These are phyloP conservation scores for Miltochrista miniata DNA, from an alignment of 2,888 invertebrate genomes.

Conservation along the genomic window DNA sequence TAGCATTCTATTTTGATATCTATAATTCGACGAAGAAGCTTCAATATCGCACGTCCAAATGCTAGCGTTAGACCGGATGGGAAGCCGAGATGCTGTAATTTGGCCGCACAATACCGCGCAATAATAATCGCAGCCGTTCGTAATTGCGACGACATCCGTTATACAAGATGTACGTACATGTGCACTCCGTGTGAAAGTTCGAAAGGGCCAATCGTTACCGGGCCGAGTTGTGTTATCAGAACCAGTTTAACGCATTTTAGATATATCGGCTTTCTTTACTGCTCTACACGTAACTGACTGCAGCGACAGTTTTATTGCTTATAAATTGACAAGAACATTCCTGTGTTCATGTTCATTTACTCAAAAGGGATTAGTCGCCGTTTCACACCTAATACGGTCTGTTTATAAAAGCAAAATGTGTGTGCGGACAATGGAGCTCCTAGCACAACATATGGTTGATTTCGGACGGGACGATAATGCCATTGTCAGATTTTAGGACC, in stretches of 20 bases:
- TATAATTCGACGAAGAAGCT: constrained; percentile 39
- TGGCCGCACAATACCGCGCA: constrained; percentile 76
- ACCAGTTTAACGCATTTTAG: constrained; percentile 69
- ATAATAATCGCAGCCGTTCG: constrained; percentile 76
- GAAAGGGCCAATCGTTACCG: constrained; percentile 59
- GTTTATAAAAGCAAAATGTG: constrained; percentile 38
- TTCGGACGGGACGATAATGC: constrained; percentile 48
- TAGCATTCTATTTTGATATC: constrained; percentile 28
- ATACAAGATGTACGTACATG: constrained; percentile 60
- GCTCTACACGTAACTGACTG: constrained; percentile 55
- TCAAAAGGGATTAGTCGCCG: constrained; percentile 49
- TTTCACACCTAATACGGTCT: constrained; percentile 59
- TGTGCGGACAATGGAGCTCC: constrained; percentile 44
- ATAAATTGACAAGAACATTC: constrained; percentile 56
- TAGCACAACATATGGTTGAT: constrained; percentile 54
- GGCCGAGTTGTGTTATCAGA: constrained; percentile 58
- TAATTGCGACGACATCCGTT: constrained; percentile 81
- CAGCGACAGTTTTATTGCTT: constrained; percentile 53
- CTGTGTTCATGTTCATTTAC: constrained; percentile 44
- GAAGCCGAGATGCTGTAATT: constrained; percentile 79
- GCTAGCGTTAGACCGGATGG: constrained; percentile 66
- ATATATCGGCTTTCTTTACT: constrained; percentile 69
- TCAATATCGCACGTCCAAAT: constrained; percentile 28
- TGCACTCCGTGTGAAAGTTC: constrained; percentile 77
- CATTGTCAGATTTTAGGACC: constrained; percentile 57